These are phyloP conservation scores for Nycticryphes semicollaris DNA, from an alignment of 2,113 vertebrate species.

Conservation along the genomic window DNA sequence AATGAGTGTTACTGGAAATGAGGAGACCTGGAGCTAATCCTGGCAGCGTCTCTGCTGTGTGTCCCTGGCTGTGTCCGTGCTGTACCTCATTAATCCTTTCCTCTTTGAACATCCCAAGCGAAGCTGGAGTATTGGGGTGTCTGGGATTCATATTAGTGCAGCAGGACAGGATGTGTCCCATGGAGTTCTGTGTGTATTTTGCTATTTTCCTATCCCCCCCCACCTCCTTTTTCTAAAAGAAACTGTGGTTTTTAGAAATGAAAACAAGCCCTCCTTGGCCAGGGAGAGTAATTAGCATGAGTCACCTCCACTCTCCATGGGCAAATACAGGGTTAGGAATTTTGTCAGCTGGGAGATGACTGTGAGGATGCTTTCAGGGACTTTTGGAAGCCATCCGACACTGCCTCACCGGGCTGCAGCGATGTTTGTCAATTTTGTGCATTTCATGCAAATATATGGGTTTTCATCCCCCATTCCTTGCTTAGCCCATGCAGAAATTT, in stretches of 20 bases:
- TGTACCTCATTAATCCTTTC: background rate
- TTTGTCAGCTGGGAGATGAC: background rate
- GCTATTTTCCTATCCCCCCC: background rate
- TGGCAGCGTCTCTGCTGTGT: background rate
- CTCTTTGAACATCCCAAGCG: background rate
- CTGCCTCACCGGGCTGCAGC: background rate
- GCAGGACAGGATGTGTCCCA: slow-evolving; percentile 1
- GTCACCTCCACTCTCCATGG: slow-evolving; percentile 16
- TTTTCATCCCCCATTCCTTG: background rate
- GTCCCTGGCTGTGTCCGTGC: background rate
- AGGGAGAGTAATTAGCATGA: slow-evolving; percentile 28
- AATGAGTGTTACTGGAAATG: background rate
- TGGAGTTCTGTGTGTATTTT: slow-evolving; percentile 5
- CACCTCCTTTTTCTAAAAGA: background rate
- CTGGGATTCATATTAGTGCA: background rate
- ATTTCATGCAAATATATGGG: background rate
- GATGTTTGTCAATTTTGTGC: background rate
- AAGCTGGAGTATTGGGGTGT: background rate
- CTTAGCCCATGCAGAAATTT: background rate
- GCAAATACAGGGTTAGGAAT: background rate
- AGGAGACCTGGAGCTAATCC: background rate
- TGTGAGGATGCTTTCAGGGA: background rate
- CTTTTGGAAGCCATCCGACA: background rate
- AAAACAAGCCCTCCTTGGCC: slow-evolving; percentile 37
- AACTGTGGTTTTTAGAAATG: slow-evolving; percentile 49